Base-by-base conservation (phyloP, 2,113 vertebrate species). In the Pterocles burchelli region DNA sequence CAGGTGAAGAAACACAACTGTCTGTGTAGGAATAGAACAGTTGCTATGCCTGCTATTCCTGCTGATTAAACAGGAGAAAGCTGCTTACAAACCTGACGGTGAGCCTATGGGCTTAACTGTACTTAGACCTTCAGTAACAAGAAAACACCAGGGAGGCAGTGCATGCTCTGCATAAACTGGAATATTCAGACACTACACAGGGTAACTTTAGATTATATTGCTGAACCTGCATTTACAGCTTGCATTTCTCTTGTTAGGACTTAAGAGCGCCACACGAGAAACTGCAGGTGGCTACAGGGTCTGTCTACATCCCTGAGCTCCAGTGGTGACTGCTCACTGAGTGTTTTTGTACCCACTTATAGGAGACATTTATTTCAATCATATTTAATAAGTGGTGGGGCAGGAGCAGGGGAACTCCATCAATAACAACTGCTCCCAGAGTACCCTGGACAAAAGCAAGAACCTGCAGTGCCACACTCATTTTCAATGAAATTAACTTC, bases 401-500 rank as follows among this genome's bases (percentile, higher is more conserved):
- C 41, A 9, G 81, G 29, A 79, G 31, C n/a, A 59, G 25, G 11
- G 31, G 48, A 91, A 82, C 78, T 73, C 73, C 89, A 91, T 48
- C 65, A 76, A 9, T 24, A 85, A 65, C 71, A 71, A 73, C 29
- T 85, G 3, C 33, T 90, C n/a, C 74, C 49, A 89, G 82, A 91
- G 68, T 34, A 93, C 10, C 19, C 33, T 31, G 89, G 33, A 45
- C 76, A 95, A 93, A 96, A 93, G 94, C 43, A 75, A 49, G 74
- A 81, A 9, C 54, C 66, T 81, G 72, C 25, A 92, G 59, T 7
- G 72, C 55, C 52, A 90, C 48, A 77, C 58, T 87, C 18, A 26
- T 61, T 83, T 93, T 92, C 49, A 68, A 88, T 96, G 93, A 65
- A 70, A 94, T 94, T 67, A 94, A 95, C 85, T 78, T 75, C 7